Evolutionary conservation across 2,888 invertebrate genomes (phyloP).

Genomic region (Morpho helenor): DNA sequence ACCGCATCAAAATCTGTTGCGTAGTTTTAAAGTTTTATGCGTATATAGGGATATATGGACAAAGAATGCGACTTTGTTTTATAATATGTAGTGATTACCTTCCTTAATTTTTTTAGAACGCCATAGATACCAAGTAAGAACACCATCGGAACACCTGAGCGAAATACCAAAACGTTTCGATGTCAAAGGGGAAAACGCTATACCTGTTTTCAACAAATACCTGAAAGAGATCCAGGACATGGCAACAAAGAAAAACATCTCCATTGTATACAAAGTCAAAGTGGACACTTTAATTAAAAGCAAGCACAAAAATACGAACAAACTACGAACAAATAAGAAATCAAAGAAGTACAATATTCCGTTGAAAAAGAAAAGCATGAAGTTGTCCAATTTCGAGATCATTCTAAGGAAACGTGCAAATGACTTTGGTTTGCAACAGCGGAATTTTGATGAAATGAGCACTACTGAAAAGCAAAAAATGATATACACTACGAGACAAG

Average conservation of each 20-base stretch:
- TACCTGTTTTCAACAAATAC: slow-evolving; percentile 46
- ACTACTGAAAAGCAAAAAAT: slow-evolving; percentile 37
- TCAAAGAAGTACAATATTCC: slow-evolving; percentile 63
- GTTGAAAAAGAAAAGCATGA: slow-evolving; percentile 63
- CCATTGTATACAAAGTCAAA: slow-evolving; percentile 51
- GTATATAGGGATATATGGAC: too few species aligned
- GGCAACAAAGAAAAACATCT: slow-evolving; percentile 45
- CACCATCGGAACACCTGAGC: slow-evolving; percentile 33
- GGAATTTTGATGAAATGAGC: slow-evolving; percentile 24
- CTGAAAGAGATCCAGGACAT: slow-evolving; percentile 46
- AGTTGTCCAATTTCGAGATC: slow-evolving; percentile 59
- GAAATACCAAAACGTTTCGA: slow-evolving; percentile 55
- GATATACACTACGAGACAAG: slow-evolving; percentile 38
- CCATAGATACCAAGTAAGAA: slow-evolving; percentile 30
- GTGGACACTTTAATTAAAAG: slow-evolving; percentile 40
- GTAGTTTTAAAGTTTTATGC: too few species aligned
- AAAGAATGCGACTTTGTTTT: too few species aligned
- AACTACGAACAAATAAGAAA: slow-evolving; percentile 35
- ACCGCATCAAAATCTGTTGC: too few species aligned
- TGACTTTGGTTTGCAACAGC: slow-evolving; percentile 30
- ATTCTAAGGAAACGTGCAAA: slow-evolving; percentile 50
- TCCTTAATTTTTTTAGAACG: slow-evolving; percentile 21
- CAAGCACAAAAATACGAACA: slow-evolving; percentile 27
- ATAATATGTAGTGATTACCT: too few species aligned
- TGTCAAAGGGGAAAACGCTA: slow-evolving; percentile 41